Conservation (phyloP, 2,888 invertebrate genomes). For the Pristionchus arcanus region DNA sequence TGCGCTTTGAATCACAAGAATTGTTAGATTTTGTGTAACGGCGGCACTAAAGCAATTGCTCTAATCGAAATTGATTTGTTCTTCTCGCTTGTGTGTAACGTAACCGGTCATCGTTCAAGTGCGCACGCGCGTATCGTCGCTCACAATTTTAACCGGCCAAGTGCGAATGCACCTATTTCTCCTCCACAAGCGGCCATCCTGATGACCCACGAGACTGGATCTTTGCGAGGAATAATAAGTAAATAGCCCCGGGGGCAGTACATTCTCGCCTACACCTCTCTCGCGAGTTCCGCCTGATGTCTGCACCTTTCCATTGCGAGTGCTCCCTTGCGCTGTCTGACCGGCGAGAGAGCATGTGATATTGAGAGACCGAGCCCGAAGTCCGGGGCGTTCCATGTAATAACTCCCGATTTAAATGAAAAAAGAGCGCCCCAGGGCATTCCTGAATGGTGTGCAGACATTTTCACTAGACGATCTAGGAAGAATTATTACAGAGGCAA, state of each 20-base stretch:
- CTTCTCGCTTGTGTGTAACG: no score
- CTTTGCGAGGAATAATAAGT: neutral
- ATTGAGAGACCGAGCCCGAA: neutral
- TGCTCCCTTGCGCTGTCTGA: no score
- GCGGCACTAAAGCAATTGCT: no score
- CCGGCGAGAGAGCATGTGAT: neutral
- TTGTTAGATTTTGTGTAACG: no score
- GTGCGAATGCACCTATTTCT: no score
- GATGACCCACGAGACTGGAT: neutral
- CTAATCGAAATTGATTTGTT: no score
- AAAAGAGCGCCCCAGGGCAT: conserved; percentile 20
- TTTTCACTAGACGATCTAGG: neutral
- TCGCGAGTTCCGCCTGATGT: neutral
- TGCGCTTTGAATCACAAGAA: no score
- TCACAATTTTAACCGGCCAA: no score
- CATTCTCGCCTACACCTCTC: neutral
- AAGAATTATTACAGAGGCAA: no score
- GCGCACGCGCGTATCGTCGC: no score
- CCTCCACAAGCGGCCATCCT: neutral
- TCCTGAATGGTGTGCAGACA: neutral
- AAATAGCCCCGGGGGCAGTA: neutral
- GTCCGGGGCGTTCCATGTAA: neutral
- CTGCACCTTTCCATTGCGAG: no score
- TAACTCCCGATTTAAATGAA: neutral
- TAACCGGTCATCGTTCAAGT: no score